A percentile compares a stretch with the other conserved stretches of the same genome.
phyloP scores from a whole-genome alignment of 2,797 vertebrate genomes.

The Coluber constrictor region DNA sequence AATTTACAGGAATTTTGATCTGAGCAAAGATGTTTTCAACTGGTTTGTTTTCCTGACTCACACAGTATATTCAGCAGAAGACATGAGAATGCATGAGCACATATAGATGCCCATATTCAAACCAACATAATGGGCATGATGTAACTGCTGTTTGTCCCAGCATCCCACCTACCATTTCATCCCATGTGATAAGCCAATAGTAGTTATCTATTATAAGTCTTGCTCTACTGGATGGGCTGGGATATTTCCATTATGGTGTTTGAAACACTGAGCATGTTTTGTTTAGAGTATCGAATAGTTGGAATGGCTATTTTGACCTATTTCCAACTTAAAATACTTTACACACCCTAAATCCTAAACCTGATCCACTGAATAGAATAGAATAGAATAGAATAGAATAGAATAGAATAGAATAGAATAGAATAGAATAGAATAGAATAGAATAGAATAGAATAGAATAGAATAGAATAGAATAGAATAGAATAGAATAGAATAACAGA shows the following conservation, averaged over 20 bases:
- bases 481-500: no score
- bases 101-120: background rate
- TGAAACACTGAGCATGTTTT: background rate
- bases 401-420: no score
- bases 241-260: background rate
- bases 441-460: no score
- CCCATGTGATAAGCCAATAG: background rate
- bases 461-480: no score
- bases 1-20: background rate
- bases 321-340: background rate
- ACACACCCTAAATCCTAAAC: background rate
- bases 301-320: background rate
- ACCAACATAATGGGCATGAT: background rate
- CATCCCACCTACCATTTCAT: background rate
- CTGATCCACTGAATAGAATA: background rate
- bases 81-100: background rate
- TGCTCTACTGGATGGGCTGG: background rate
- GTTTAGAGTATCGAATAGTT: background rate
- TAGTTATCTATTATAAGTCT: background rate
- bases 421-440: no score
- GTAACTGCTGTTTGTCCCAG: background rate
- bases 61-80: background rate
- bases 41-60: background rate
- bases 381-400: no score
- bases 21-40: background rate